Evolutionary conservation across 2,113 vertebrate genomes (phyloP).

Genomic region (Epinephelus lanceolatus): DNA sequence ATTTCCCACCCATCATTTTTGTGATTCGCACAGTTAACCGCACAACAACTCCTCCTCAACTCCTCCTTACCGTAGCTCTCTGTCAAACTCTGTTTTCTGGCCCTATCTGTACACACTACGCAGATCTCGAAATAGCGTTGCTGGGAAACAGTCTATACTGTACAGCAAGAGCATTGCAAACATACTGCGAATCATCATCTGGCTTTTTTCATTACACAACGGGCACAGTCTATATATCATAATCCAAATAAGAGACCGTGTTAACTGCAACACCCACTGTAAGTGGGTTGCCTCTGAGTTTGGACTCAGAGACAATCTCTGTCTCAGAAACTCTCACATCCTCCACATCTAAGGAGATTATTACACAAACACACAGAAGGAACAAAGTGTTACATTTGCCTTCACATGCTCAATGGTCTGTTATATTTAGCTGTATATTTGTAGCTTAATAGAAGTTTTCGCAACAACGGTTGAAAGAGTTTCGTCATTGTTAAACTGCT

Average conservation of each 20-base stretch:
- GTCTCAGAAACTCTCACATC: neutral
- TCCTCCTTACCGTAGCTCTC: neutral
- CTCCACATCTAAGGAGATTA: neutral
- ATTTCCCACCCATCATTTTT: conserved; percentile 13
- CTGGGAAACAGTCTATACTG: conserved; percentile 29
- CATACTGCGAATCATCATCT: conserved; percentile 16
- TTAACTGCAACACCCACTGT: conserved; percentile 2
- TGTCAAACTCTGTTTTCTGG: conserved; percentile 20
- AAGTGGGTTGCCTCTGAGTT: conserved; percentile 4
- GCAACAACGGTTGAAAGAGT: neutral
- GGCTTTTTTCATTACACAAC: neutral
- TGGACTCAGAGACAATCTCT: neutral
- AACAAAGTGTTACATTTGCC: neutral
- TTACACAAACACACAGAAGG: neutral
- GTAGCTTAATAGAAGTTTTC: neutral
- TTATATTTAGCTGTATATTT: neutral
- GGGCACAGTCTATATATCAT: neutral
- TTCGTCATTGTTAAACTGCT: neutral
- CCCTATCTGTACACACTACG: neutral
- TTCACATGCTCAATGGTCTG: neutral
- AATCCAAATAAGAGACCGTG: conserved; percentile 2
- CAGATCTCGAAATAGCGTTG: conserved; percentile 20
- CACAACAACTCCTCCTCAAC: conserved; percentile 29
- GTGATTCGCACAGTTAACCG: neutral
- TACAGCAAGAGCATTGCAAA: neutral